phyloP scores from a whole-genome alignment of 2,797 vertebrate genomes.

The Hyperoplus immaculatus region DNA sequence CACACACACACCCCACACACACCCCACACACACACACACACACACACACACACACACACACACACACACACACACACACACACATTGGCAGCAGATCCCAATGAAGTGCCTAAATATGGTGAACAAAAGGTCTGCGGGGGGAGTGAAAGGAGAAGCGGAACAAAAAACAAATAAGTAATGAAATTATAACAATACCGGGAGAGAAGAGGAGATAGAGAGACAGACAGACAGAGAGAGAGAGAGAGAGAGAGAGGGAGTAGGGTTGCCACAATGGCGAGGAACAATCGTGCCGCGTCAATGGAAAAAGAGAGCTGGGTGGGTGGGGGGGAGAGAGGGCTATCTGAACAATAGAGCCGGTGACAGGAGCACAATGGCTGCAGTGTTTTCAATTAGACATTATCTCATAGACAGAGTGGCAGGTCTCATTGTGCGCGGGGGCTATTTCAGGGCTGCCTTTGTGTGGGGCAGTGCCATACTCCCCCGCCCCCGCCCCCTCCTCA shows the following conservation, averaged over 20 bases:
- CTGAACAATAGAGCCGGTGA: slow-evolving; percentile 98
- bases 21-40: slow-evolving; percentile 32
- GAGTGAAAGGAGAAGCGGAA: slow-evolving; percentile 92
- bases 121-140: slow-evolving; percentile 88
- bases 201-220: slow-evolving; percentile 80
- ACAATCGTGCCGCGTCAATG: slow-evolving; percentile 98
- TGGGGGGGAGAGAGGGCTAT: slow-evolving; percentile 75
- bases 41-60: slow-evolving; percentile 29
- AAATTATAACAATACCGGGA: slow-evolving; percentile 97
- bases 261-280: slow-evolving; percentile 94
- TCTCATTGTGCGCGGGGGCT: slow-evolving; percentile 93
- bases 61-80: slow-evolving; percentile 33
- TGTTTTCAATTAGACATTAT: slow-evolving; percentile 99
- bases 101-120: slow-evolving; percentile 86
- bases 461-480: slow-evolving; percentile 91
- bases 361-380: slow-evolving; percentile 97
- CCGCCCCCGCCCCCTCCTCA: slow-evolving; percentile 67
- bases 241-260: slow-evolving; percentile 66
- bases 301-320: slow-evolving; percentile 86
- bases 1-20: slow-evolving; percentile 60
- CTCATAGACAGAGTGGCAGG: slow-evolving; percentile 99
- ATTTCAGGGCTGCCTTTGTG: slow-evolving; percentile 99
- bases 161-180: slow-evolving; percentile 96
- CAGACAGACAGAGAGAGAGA: slow-evolving; percentile 73
- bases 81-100: slow-evolving; percentile 77